Evolutionary conservation across 2,113 vertebrate genomes (phyloP).

Genomic region (Bothrops jararaca): DNA sequence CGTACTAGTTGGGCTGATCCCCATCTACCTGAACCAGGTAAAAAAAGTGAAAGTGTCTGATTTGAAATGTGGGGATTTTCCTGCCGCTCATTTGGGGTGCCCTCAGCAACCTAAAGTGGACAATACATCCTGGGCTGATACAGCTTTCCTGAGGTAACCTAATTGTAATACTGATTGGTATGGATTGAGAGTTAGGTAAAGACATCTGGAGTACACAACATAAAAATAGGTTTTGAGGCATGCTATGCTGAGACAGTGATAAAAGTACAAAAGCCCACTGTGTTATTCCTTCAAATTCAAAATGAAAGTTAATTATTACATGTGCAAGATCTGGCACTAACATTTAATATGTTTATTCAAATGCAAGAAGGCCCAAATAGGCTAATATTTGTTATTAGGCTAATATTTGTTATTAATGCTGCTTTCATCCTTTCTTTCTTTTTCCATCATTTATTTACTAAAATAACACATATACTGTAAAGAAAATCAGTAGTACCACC

Average conservation of each 20-base stretch:
- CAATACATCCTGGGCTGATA: neutral
- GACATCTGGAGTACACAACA: neutral
- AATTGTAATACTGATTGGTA: neutral
- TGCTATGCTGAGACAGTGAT: neutral
- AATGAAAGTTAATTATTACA: neutral
- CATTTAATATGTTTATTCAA: neutral
- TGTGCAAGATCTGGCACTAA: neutral
- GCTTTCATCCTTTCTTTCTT: neutral
- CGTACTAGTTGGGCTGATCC: neutral
- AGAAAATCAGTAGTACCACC: neutral
- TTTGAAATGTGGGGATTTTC: neutral
- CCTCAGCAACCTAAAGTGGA: neutral
- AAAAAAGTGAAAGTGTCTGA: neutral
- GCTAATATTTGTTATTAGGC: neutral
- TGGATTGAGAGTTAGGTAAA: neutral
- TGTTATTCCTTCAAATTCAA: neutral
- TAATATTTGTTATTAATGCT: neutral
- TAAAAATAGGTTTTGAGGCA: neutral
- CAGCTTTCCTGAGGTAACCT: neutral
- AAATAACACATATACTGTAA: neutral
- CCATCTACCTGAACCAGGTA: neutral
- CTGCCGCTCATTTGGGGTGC: neutral
- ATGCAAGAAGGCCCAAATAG: neutral
- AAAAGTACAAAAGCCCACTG: neutral
- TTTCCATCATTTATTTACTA: neutral